Percentiles rank a stretch among this genome's conserved stretches.
Conservation (phyloP, 2,113 vertebrate species). For the Cinclus cinclus region DNA sequence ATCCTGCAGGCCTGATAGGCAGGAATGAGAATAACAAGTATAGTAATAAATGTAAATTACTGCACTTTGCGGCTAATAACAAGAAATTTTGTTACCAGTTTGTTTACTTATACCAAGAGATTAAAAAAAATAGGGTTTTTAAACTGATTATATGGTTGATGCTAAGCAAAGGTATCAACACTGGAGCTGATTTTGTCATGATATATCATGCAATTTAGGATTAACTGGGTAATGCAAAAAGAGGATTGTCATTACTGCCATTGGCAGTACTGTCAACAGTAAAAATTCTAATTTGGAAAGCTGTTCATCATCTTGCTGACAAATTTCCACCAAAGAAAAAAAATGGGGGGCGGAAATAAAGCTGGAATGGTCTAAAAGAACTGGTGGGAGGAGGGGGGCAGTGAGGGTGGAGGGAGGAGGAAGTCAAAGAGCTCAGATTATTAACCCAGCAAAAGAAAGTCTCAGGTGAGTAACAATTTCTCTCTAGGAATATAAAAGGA, state of each 20-base stretch:
- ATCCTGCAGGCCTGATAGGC: not conserved
- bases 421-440: not conserved
- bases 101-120: not conserved
- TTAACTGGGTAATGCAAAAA: not conserved
- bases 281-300: constrained; percentile 2
- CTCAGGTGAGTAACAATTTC: not conserved
- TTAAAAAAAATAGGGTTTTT: not conserved
- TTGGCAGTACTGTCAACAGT: not conserved
- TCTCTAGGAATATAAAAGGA: not conserved
- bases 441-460: not conserved
- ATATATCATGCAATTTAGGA: not conserved
- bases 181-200: not conserved
- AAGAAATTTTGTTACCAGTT: not conserved
- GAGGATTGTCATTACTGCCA: not conserved
- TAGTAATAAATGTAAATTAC: not conserved
- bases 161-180: not conserved
- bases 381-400: rapidly evolving
- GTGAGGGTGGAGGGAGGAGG: not conserved
- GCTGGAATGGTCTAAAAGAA: not conserved
- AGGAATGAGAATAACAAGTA: not conserved
- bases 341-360: not conserved
- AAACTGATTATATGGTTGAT: not conserved
- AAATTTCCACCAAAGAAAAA: not conserved
- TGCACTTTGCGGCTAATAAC: not conserved
- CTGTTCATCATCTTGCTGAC: not conserved